Evolutionary conservation across 2,113 vertebrate genomes (phyloP), one percentile per base, ranked within the genome.

Genomic region (Rattus rattus): DNA sequence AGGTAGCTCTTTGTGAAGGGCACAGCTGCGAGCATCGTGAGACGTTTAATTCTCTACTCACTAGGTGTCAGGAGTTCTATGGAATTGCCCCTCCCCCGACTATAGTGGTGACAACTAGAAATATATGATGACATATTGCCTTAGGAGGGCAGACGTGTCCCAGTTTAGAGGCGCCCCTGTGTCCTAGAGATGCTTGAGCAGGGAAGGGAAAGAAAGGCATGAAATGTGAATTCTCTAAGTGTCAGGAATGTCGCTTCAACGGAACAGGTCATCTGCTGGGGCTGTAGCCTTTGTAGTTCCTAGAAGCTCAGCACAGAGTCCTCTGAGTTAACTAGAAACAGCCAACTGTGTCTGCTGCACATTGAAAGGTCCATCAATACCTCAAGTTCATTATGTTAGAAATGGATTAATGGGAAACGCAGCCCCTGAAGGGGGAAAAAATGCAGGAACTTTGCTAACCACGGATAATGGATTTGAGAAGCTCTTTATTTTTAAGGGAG

Each of bases 311-410:
- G 65, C 72, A 67, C 5, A 7, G 12, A 77, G 84, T 86, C 33
- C 28, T 83, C n/a, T 20, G 24, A 28, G 72, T 75, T 81, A 83
- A 39, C 89, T 80, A 77, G 43, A 92, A 90, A 67, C 85, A 80
- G 84, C 79, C 77, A 63, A 73, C 52, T 97, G 72, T 26, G 47
- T 79, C 43, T 79, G 86, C n/a, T 73, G 24, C 75, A 81, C 36
- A 59, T 0, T 43, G 88, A 95, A 85, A 92, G 80, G 11, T 83
- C 94, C 85, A 59, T 92, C 65, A 72, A 0, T 92, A 93, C 67
- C 73, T 94, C 91, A 72, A 33, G 75, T 77, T 96, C 79, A 85
- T 96, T 96, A 61, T 88, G 63, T 59, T 92, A 76, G 36, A 94
- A 92, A 90, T 93, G 80, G 19, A 90, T 96, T 95, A 86, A 49